phyloP scores from a whole-genome alignment of 2,797 vertebrate species.

The Ciconia nigra region DNA sequence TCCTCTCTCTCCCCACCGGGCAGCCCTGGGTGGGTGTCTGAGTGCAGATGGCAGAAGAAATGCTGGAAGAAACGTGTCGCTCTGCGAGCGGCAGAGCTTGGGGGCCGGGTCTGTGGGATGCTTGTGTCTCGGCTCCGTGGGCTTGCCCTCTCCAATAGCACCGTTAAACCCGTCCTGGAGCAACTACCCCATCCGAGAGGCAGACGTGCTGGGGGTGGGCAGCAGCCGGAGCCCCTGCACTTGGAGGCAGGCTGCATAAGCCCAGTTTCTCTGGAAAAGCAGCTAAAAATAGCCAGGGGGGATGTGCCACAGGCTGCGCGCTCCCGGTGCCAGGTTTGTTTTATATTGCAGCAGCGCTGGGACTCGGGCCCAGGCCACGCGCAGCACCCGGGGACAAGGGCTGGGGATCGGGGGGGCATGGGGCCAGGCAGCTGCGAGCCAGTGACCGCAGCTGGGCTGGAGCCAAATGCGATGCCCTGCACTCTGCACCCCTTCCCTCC shows the following conservation, averaged over 20 bases:
- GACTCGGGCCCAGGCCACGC: not conserved
- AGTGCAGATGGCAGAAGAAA: not conserved
- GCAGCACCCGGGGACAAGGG: not conserved
- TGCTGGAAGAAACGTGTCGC: fast-evolving
- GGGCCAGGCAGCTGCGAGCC: not conserved
- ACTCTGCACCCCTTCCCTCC: not conserved
- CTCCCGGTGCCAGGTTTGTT: not conserved
- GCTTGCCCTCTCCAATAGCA: not conserved
- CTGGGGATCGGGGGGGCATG: fast-evolving
- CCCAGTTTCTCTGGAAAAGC: conserved; percentile 1
- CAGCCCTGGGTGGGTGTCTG: not conserved
- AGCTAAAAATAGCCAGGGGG: conserved; percentile 31
- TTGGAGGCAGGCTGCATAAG: not conserved
- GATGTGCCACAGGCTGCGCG: not conserved
- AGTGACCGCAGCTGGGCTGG: not conserved
- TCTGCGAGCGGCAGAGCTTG: fast-evolving
- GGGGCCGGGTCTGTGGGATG: not conserved
- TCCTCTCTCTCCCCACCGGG: not conserved
- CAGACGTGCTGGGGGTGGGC: fast-evolving
- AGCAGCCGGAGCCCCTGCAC: not conserved
- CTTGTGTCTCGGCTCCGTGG: fast-evolving
- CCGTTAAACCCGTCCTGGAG: not conserved
- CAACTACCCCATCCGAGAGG: not conserved
- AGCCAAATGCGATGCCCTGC: not conserved
- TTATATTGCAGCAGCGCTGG: not conserved